Base-by-base conservation (phyloP, 2,888 invertebrate species). In the Griposia aprilina region DNA sequence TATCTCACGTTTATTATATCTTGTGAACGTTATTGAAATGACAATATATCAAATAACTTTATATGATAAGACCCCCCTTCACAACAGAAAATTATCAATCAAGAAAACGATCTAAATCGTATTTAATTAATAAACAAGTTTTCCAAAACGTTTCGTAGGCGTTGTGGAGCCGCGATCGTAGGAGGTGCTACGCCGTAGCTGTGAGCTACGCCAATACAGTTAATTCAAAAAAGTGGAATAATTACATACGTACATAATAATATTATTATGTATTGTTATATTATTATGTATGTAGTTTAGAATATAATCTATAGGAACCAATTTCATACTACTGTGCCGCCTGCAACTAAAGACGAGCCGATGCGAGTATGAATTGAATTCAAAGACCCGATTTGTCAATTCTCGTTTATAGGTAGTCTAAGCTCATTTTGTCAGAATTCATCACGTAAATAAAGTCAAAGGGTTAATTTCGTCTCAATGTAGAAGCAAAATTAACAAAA, bases 111-210 rank as follows among this genome's bases (percentile, higher is more conserved):
- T 26, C 45, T 48, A 26, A 48, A 26, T 20, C 2, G 7, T 2
- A 17, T n/a, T n/a, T n/a, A n/a, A n/a, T n/a, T n/a, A n/a, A n/a
- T 7, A 26, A 26, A 66, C 26, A 66, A 26, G 20, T 26, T 13
- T 26, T 48, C 45, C 20, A 48, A 48, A 26, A 26, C 50, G 20
- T 26, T 30, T 67, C 30, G 30, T 67, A 50, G 50, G 26, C 50
- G 10, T 15, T 52, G 15, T 30, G 50, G 26, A 23, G 50, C 23
- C 15, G 30, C 50, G 30, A 52, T 68, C 30, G 50, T 68, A 52
- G 50, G 23, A 68, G 10, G 8, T 50, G 67, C 67, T 68, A 68
- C 67, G 50, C 23, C 67, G 50, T 68, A 67, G n/a, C 15, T 4
- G 5, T 50, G 20, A 50, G 20, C 50, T 50, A 67, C 67, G 67